Evolutionary conservation across 2,797 vertebrate genomes (phyloP), one percentile per base, ranked within the genome.

Genomic region (Epinephelus awoara): DNA sequence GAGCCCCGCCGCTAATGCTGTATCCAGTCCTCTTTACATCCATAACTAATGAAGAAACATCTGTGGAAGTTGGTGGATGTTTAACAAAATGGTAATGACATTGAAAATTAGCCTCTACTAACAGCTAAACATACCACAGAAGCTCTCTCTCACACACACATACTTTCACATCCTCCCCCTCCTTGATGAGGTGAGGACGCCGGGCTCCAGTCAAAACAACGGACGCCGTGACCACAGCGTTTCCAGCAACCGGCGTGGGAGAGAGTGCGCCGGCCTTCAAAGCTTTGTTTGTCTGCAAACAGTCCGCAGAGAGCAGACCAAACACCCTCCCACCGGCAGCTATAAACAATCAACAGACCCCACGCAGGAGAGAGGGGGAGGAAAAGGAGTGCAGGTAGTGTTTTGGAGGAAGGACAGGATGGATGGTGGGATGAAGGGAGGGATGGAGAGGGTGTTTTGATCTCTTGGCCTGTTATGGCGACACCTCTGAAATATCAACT

Each of bases 251-350:
- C 14, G 44, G 75, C 55, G 77, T 84, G 87, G 84, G 89, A 88
- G 84, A 68, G 64, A 55, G 67, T n/a, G 76, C 23, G 66, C 55
- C 14, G 76, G 82, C 68, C 80, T 88, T 88, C 81, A 55, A 56
- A 64, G 77, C 80, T 74, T 63, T 84, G 89, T 88, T 89, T 87
- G 88, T 86, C 85, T 84, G 74, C 67, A 90, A 85, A 90, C 83
- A 84, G 84, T 68, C 90, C 61, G 6, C 58, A 76, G 83, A 81
- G 88, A 85, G 76, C 57, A 79, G 78, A 85, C 79, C 85, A 87
- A 89, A 89, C 84, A 68, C 42, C 78, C 86, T 77, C 73, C 85
- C 82, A 78, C 40, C 5, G 15, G 73, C 67, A 75, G 79, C 56
- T 67, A 79, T 84, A 82, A 86, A 87, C 90, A 89, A 72, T 61